Percentiles rank a stretch among this genome's conserved stretches.
Evolutionary conservation across 2,888 invertebrate species (phyloP).

Genomic region (Rhingia rostrata): DNA sequence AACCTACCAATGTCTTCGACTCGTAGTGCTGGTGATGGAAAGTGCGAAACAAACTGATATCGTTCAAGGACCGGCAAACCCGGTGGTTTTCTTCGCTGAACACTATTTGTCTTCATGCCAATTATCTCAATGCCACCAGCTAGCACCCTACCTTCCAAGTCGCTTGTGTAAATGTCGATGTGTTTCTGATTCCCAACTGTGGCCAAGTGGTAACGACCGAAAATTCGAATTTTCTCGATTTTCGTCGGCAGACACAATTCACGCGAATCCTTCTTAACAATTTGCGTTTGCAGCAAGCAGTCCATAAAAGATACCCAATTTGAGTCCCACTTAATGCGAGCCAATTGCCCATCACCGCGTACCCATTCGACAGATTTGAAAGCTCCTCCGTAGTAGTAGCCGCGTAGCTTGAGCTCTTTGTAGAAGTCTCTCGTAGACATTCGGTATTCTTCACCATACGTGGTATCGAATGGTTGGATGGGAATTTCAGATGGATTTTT

Average conservation of each 20-base stretch:
- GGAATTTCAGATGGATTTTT: conserved; percentile 46
- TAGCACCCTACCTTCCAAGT: conserved; percentile 79
- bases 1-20: conserved; percentile 84
- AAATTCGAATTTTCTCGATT: conserved; percentile 87
- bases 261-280: conserved; percentile 87
- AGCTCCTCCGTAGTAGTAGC: conserved; percentile 84
- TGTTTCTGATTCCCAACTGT: conserved; percentile 79
- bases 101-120: conserved; percentile 89
- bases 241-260: conserved; percentile 89
- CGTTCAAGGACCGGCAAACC: conserved; percentile 89
- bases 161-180: conserved; percentile 75
- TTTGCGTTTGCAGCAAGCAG: conserved; percentile 91
- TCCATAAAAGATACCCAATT: conserved; percentile 95
- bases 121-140: conserved; percentile 90
- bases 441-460: conserved; percentile 78
- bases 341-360: conserved; percentile 76
- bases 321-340: conserved; percentile 86
- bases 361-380: conserved; percentile 76
- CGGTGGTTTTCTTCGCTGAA: conserved; percentile 86
- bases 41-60: conserved; percentile 88
- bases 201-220: conserved; percentile 85
- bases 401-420: conserved; percentile 87
- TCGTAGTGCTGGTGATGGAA: conserved; percentile 73
- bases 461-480: conserved; percentile 78
- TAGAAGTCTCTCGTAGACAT: conserved; percentile 86